Conservation (phyloP, 2,888 invertebrate species). For the Branchipolynoe longqiensis region DNA sequence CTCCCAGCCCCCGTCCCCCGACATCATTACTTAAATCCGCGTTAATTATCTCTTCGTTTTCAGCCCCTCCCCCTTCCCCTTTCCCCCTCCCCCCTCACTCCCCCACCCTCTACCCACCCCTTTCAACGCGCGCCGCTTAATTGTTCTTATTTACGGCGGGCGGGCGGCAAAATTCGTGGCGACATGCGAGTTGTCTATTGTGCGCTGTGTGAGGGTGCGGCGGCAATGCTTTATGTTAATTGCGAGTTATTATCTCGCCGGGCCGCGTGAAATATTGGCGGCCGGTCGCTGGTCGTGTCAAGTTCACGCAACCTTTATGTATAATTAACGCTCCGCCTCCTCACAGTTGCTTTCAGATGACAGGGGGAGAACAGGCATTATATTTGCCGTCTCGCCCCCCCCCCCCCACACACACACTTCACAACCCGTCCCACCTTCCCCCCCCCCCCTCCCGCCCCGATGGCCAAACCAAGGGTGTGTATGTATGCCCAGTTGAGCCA, state of each 20-base stretch:
- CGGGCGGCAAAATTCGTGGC: neutral
- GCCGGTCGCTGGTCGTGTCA: conserved; percentile 8
- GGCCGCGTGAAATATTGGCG: conserved; percentile 42
- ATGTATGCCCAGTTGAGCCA: no score
- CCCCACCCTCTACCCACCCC: conserved; percentile 37
- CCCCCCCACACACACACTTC: no score
- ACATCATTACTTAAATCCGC: conserved; percentile 41
- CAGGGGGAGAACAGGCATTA: no score
- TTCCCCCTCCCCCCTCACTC: conserved; percentile 30
- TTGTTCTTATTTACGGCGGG: conserved; percentile 50
- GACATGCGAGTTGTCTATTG: conserved; percentile 49
- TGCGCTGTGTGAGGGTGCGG: conserved; percentile 4
- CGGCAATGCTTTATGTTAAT: conserved; percentile 45
- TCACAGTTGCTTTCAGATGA: no score
- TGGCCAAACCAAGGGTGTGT: no score
- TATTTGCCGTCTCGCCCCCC: no score
- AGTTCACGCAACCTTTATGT: conserved; percentile 25
- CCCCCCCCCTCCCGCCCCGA: no score
- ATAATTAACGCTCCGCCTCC: no score
- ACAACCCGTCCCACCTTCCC: no score
- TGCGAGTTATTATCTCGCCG: conserved; percentile 39
- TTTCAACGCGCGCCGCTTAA: conserved; percentile 29
- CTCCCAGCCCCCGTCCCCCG: neutral
- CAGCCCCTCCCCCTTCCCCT: no score
- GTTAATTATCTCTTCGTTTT: conserved; percentile 52